A percentile compares a stretch with the other conserved stretches of the same genome.
These are phyloP conservation scores for Brachionus calyciflorus DNA, from an alignment of 1,140 invertebrate genomes.

Conservation along the genomic window DNA sequence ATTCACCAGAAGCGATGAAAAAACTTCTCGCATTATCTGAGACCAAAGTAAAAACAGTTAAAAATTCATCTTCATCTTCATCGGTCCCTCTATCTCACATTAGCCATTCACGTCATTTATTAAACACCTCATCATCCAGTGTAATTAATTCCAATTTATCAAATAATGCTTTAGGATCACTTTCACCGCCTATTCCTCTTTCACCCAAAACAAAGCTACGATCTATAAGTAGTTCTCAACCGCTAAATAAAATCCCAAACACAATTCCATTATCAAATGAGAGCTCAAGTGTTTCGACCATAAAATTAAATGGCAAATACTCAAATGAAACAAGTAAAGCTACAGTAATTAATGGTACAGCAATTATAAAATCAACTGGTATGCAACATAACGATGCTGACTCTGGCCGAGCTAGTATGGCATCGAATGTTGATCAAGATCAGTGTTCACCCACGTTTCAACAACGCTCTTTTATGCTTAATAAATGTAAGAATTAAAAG, in stretches of 20 bases:
- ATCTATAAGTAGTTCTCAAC: slow-evolving; percentile 26
- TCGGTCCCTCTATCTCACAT: slow-evolving; percentile 20
- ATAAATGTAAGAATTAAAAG: too few species aligned
- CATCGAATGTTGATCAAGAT: slow-evolving; percentile 40
- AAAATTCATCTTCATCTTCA: slow-evolving; percentile 36
- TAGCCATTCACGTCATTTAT: neutral
- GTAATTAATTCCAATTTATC: slow-evolving; percentile 4
- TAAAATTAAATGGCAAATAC: slow-evolving; percentile 21
- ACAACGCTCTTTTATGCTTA: slow-evolving; percentile 1
- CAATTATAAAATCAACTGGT: neutral
- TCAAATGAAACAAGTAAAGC: neutral
- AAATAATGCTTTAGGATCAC: neutral
- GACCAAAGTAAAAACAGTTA: slow-evolving; percentile 41
- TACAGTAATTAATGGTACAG: slow-evolving; percentile 15
- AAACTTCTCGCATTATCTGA: slow-evolving; percentile 39
- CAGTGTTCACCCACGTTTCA: slow-evolving; percentile 40
- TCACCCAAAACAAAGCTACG: slow-evolving; percentile 26
- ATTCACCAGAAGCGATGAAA: slow-evolving; percentile 34
- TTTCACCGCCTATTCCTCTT: slow-evolving; percentile 20
- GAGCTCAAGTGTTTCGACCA: slow-evolving; percentile 15
- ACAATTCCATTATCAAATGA: neutral
- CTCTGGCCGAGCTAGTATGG: slow-evolving; percentile 42
- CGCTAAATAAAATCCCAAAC: neutral
- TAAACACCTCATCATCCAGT: slow-evolving; percentile 27
- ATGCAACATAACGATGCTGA: slow-evolving; percentile 9